Percentiles rank a stretch among this genome's conserved stretches.
Conservation (phyloP, 2,797 vertebrate genomes). For the Peromyscus attwateri region DNA sequence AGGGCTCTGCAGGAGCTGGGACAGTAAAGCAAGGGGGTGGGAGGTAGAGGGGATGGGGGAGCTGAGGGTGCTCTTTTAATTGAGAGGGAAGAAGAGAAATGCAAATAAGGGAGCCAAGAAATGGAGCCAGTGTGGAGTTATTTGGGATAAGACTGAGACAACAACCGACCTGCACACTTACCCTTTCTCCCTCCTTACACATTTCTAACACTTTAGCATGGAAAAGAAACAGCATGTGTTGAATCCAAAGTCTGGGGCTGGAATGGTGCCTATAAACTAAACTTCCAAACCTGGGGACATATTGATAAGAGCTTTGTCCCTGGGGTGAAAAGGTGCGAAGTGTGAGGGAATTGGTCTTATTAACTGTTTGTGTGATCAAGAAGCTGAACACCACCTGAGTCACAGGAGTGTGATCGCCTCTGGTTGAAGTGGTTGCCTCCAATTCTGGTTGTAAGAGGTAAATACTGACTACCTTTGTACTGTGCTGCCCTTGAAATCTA, state of each 20-base stretch:
- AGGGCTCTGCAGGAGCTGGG: too few relatives aligned
- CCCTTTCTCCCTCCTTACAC: neutral
- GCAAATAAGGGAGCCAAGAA: neutral
- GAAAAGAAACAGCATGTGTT: neutral
- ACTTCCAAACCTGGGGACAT: neutral
- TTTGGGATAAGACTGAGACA: neutral
- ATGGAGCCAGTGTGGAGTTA: neutral
- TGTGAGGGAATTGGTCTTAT: too few relatives aligned
- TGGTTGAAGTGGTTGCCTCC: neutral
- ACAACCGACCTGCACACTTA: fast-evolving
- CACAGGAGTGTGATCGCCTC: neutral
- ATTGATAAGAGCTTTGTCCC: neutral
- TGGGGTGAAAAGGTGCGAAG: fast-evolving
- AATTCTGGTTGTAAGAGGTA: neutral
- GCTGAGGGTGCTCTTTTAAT: neutral
- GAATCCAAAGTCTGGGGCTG: neutral
- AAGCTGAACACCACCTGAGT: neutral
- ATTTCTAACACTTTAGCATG: neutral
- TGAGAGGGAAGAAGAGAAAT: neutral
- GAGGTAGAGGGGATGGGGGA: neutral
- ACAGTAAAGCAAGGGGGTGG: neutral
- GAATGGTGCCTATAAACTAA: neutral
- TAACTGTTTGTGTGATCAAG: neutral
- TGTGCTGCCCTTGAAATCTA: constrained; percentile 23
- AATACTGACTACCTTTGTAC: neutral